Base-by-base conservation (phyloP, 2,888 invertebrate species). In the Aphidoletes aphidimyza region DNA sequence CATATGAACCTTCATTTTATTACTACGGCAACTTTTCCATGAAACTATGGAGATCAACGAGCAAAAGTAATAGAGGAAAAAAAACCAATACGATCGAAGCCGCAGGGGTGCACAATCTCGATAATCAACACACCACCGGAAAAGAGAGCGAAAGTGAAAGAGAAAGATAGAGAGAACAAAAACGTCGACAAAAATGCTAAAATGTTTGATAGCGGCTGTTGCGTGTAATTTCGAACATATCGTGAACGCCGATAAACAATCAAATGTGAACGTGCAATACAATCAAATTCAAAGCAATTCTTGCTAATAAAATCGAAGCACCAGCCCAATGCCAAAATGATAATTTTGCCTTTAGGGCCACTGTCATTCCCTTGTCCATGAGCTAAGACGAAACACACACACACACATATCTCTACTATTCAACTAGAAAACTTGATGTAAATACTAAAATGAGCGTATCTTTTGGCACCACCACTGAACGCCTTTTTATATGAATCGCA, bases 211-310 rank as follows among this genome's bases (percentile, higher is more conserved):
- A 26, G 14, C 34, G 69, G n/a, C 34, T 14, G 34, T 30, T 30
- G 5, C 69, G 34, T 26, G 30, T 6, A 69, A 69, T 30, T 69
- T 69, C 30, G 30, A 14, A 69, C 26, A 30, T n/a, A 69, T 69
- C 69, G 14, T 30, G 8, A 14, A 9, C 34, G 34, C 34, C 34
- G 17, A 26, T 26, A 69, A 30, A 69, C 69, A 69, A 69, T 69
- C 69, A 69, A 69, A 69, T 69, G 69, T 30, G 9, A 69, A 69
- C 69, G 30, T 69, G 69, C n/a, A 9, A 69, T 14, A 69, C 30
- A 69, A 69, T 69, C 69, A 69, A 69, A 69, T 69, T 14, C 69
- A 14, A 69, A 30, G 11, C 30, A 69, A 69, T 54, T 22, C 54
- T 11, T 11, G 54, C 26, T 54, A 30, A 69, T 69, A 69, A 69